phyloP scores from a whole-genome alignment of 2,113 vertebrate genomes.

The Grallaria varia region DNA sequence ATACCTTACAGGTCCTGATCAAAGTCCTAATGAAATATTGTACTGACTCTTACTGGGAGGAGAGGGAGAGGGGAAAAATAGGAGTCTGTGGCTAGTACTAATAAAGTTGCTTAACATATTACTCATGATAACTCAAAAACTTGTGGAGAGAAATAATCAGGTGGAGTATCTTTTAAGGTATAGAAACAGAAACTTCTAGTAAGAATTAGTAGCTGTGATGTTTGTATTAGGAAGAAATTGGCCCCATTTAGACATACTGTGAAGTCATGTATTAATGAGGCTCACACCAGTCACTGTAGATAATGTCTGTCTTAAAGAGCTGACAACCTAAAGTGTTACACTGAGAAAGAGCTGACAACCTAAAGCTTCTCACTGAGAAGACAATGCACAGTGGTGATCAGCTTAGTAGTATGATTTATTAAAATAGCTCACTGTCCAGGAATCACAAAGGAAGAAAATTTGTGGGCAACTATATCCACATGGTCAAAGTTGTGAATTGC shows the following conservation, averaged over 20 bases:
- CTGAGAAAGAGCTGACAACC: neutral
- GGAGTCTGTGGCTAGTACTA: rapidly evolving
- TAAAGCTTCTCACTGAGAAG: neutral
- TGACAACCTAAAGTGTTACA: neutral
- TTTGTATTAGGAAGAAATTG: neutral
- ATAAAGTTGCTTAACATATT: neutral
- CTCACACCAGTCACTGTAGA: neutral
- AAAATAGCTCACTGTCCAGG: neutral
- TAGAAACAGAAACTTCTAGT: neutral
- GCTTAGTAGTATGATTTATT: neutral
- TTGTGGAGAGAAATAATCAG: neutral
- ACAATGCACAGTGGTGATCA: neutral
- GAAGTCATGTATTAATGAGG: neutral
- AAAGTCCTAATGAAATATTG: neutral
- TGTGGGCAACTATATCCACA: neutral
- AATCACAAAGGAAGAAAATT: neutral
- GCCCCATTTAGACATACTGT: rapidly evolving
- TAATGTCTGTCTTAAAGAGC: neutral
- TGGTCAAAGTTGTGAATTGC: neutral
- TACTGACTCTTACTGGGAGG: neutral
- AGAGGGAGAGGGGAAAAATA: neutral
- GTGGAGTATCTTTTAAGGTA: neutral
- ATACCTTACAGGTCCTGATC: neutral
- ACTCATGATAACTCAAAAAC: neutral
- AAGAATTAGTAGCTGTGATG: neutral